Evolutionary conservation across 2,797 vertebrate species (phyloP), one percentile per base, ranked within the genome.

Genomic region (Phyllotis vaccarum): DNA sequence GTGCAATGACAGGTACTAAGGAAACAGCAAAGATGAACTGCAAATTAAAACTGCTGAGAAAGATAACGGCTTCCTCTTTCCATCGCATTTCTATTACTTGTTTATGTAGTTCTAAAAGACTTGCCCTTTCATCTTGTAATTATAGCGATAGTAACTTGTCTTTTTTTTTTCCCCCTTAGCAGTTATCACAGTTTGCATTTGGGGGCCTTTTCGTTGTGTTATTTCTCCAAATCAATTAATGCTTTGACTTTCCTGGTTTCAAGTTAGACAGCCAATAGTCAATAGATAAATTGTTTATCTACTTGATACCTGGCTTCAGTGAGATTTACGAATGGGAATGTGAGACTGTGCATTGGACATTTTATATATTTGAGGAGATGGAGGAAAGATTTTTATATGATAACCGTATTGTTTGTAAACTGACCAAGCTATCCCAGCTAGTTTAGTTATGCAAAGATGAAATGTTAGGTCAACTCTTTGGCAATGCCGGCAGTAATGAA

Each of bases 1-100:
- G 49, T 78, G 0, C 64, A 8, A 66, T 54, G 79, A 89, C 72
- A 52, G 49, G 52, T 49, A 68, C 4, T 5, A n/a, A 52, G 76
- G 43, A 94, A 89, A 87, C 74, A 92, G 86, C 74, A 92, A 89
- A 91, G 72, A 89, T 54, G 54, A 82, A 82, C 56, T 68, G 31
- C 83, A 79, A 92, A 86, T 75, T 58, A 24, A 43, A 64, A 83
- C 19, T 66, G 14, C 5, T 78, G 5, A 95, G 82, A 60, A 70
- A 85, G 40, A 86, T 60, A 62, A 68, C 91, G n/a, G 37, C 49
- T 79, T 64, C 21, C 27, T 29, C 76, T 6, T 93, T 86, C 90
- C n/a, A n/a, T 27, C 76, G 22, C 34, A 62, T 29, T 81, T 40
- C 12, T 5, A 66, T 29, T 40, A 27, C 49, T 75, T 92, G 34